Evolutionary conservation across 2,888 invertebrate genomes (phyloP).

Genomic region (Thecophora atra): DNA sequence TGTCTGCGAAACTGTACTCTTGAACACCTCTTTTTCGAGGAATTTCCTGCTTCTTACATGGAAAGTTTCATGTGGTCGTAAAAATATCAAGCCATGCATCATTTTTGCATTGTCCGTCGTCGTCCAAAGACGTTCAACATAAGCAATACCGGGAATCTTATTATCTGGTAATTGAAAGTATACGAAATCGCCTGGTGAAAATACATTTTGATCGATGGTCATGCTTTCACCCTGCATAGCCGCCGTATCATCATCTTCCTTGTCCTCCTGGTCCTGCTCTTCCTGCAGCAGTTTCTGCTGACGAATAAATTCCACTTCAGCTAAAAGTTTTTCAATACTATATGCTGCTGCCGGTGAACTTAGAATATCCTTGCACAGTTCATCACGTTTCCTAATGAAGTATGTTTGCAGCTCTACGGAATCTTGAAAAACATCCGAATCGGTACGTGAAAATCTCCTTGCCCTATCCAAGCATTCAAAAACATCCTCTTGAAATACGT

Average conservation of each 20-base stretch:
- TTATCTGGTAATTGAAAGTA: conserved; percentile 76
- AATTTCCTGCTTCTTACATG: conserved; percentile 96
- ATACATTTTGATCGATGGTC: conserved; percentile 80
- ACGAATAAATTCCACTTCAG: conserved; percentile 79
- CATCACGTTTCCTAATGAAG: conserved; percentile 81
- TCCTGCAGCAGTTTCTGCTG: conserved; percentile 81
- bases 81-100: conserved; percentile 92
- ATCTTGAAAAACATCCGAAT: conserved; percentile 96
- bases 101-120: conserved; percentile 84
- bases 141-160: conserved; percentile 78
- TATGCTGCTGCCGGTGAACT: conserved; percentile 88
- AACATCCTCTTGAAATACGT: conserved; percentile 96
- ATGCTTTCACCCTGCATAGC: conserved; percentile 70
- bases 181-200: conserved; percentile 89
- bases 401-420: conserved; percentile 91
- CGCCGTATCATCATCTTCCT: conserved; percentile 67
- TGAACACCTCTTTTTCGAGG: conserved; percentile 93
- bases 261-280: conserved; percentile 79
- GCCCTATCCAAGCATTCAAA: conserved; percentile 93
- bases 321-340: conserved; percentile 78
- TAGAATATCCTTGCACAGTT: conserved; percentile 81
- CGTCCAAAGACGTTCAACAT: conserved; percentile 90
- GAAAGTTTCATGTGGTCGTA: conserved; percentile 93
- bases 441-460: conserved; percentile 85
- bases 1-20: conserved; percentile 88